These are phyloP conservation scores for Rousettus leschenaultii DNA, from an alignment of 2,113 vertebrate species.

Conservation along the genomic window DNA sequence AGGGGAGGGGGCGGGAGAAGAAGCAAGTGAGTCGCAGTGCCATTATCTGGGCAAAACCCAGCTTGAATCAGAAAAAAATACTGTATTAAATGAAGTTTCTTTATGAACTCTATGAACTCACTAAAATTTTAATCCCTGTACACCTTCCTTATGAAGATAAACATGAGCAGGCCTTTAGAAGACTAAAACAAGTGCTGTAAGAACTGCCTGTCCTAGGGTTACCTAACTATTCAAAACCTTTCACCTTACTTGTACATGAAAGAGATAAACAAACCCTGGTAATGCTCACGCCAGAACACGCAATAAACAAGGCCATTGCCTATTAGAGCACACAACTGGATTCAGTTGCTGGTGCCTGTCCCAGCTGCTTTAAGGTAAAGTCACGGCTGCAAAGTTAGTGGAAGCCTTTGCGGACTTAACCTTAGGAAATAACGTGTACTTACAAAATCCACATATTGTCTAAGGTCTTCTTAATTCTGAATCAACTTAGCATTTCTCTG, in stretches of 20 bases:
- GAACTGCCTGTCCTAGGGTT: not conserved
- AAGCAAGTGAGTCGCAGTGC: too few relatives aligned
- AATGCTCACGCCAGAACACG: not conserved
- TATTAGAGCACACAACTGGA: not conserved
- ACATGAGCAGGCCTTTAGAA: not conserved
- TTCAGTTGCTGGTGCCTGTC: not conserved
- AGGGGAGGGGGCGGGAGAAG: too few relatives aligned
- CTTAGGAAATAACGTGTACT: not conserved
- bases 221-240: not conserved
- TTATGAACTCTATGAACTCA: too few relatives aligned
- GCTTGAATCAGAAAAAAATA: too few relatives aligned
- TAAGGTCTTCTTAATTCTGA: not conserved
- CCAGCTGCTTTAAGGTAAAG: not conserved
- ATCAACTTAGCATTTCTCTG: not conserved
- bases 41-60: too few relatives aligned
- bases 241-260: not conserved
- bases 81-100: too few relatives aligned
- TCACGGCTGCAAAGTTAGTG: not conserved
- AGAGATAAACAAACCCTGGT: not conserved
- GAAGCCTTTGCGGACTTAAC: not conserved
- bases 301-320: not conserved
- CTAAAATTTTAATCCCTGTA: not conserved
- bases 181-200: not conserved
- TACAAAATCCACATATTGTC: not conserved
- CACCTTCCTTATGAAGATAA: not conserved